Evolutionary conservation across 2,888 invertebrate genomes (phyloP), one percentile per base, ranked within the genome.

Genomic region (Tenthredo distinguenda): DNA sequence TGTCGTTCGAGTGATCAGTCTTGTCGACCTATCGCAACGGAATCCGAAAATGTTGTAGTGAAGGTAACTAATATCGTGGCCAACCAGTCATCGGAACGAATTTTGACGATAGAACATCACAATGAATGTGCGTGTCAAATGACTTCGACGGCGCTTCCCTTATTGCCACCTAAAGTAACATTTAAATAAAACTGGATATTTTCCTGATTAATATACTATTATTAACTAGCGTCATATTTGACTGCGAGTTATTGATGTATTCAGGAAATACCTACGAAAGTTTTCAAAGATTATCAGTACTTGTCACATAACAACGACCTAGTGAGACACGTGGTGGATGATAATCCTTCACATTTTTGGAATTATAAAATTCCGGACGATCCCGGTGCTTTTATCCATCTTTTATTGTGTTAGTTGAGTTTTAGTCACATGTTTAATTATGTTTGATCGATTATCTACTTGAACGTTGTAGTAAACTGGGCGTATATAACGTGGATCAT

Each of bases 1-100:
- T 93, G 93, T 76, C 26, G 4, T 21, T 7, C 26, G 26, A 88
- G 86, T 15, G 85, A 87, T 15, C 83, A 88, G 82, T 89, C 87
- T 15, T 93, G 93, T 85, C 86, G 86, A 3, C 90, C 92, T n/a
- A 83, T 87, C 0, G 26, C 85, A 5, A 86, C 87, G 37, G 88
- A 89, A 47, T 86, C 87, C 68, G 90, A 91, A 76, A 87, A 90
- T n/a, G 86, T 91, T 15, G 88, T 91, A 47, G 86, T 93, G 43
- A 87, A 89, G 71, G 85, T 92, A 6, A 21, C 40, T 12, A 6
- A 77, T 18, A 0, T 12, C 18, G 12, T 18, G n/a, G 6, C 31
- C 1, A n/a, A 31, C 7, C 4, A 0, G 18, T 34, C 31, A 34
- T 12, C n/a, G 31, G 34, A 0, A 77, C 15, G 18, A 50, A 77